Evolutionary conservation across 2,113 vertebrate species (phyloP), one percentile per base, ranked within the genome.

Genomic region (Trichomycterus rosablanca): DNA sequence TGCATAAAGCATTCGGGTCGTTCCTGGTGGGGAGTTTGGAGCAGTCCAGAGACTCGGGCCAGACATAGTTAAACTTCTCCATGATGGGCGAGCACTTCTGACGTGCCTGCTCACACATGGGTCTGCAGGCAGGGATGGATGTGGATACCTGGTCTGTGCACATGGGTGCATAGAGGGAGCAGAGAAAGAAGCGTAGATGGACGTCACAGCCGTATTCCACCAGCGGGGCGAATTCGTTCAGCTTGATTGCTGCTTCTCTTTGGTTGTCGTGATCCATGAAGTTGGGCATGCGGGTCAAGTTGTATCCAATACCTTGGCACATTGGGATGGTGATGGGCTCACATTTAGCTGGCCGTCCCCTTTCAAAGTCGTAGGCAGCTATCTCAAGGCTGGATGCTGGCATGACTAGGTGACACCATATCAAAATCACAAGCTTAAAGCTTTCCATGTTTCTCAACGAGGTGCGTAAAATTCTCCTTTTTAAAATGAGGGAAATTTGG

Each of bases 261-360:
- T 98, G 96, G 76, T 87, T 90, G 70, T 92, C 91, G 66, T 98
- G 93, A 72, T 92, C 88, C 90, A 98, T 87, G 66, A 93, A 89
- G 83, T 98, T 98, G 79, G 96, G 96, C 96, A 98, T 93, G 46
- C 94, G 86, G 68, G 96, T 98, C 78, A 94, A 84, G 87, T 98
- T 98, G 89, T 98, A 98, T 71, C 96, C 96, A 74, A 98, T 98
- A 28, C 93, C 94, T 71, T 88, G 87, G 81, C 96, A 98, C 96
- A 98, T 95, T 59, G 93, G 91, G 76, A 98, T 98, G 76, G 78
- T 78, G 73, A 98, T 88, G 64, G 90, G 87, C 83, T 98, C 92
- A 71, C 95, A 98, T 74, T 92, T 90, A 43, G 90, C 91, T n/a
- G 88, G 92, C 63, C 89, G 78, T 56, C 87, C 91, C 50, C 92